A percentile compares a stretch with the other conserved stretches of the same genome.
These are phyloP conservation scores for Rousettus leschenaultii DNA, from an alignment of 2,113 vertebrate species.

Conservation along the genomic window DNA sequence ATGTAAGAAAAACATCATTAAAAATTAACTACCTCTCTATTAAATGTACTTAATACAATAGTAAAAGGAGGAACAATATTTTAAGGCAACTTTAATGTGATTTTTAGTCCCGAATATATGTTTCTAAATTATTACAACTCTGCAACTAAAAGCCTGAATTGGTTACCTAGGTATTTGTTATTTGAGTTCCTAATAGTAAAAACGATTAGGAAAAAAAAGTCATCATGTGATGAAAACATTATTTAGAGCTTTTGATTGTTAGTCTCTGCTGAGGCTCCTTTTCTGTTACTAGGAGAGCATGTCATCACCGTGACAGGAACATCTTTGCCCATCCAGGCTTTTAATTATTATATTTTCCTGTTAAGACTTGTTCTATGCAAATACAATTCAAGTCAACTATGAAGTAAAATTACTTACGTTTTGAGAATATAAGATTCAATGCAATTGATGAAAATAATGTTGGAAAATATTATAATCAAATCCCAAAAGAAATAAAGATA, in stretches of 20 bases:
- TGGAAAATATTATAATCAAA: neutral
- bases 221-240: neutral
- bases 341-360: neutral
- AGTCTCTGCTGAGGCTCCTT: neutral
- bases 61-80: neutral
- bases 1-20: neutral
- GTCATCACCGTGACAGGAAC: neutral
- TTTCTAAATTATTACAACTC: neutral
- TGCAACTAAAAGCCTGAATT: neutral
- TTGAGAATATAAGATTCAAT: neutral
- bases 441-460: neutral
- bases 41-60: neutral
- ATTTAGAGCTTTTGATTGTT: neutral
- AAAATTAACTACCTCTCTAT: neutral
- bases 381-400: neutral
- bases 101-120: neutral
- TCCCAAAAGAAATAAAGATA: neutral
- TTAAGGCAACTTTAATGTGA: neutral
- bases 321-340: neutral
- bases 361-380: neutral
- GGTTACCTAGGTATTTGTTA: neutral
- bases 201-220: neutral
- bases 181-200: neutral
- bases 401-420: neutral
- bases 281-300: neutral